Conservation (phyloP, 2,888 invertebrate genomes). For the Perizoma affinitatum region DNA sequence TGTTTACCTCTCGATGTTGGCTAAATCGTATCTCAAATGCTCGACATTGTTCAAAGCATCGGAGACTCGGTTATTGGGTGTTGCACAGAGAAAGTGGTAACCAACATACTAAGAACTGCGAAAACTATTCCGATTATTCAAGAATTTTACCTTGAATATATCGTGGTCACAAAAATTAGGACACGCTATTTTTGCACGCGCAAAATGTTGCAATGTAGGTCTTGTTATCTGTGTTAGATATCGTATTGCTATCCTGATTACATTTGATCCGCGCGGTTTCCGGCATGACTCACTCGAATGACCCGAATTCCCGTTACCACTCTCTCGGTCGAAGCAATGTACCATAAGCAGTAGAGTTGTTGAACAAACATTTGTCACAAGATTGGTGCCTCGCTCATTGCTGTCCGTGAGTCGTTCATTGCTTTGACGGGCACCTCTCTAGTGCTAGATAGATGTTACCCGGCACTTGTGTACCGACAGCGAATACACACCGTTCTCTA, state of each 20-base stretch:
- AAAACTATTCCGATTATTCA: conserved; percentile 5
- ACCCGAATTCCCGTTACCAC: conserved; percentile 41
- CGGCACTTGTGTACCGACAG: conserved; percentile 57
- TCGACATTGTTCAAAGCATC: conserved; percentile 27
- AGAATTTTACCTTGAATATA: conserved; percentile 27
- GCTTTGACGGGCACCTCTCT: conserved; percentile 40
- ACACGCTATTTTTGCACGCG: conserved; percentile 36
- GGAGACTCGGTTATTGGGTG: conserved; percentile 33
- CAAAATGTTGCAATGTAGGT: conserved; percentile 30
- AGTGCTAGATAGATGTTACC: conserved; percentile 60
- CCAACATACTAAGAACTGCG: not conserved
- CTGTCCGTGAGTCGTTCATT: conserved; percentile 22
- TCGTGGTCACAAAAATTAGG: conserved; percentile 26
- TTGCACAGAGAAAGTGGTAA: conserved; percentile 40
- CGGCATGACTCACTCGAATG: conserved; percentile 18
- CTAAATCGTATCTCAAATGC: conserved; percentile 36
- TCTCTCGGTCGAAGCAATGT: conserved; percentile 51
- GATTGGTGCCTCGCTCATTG: conserved; percentile 50
- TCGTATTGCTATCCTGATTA: conserved; percentile 36
- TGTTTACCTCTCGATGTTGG: conserved; percentile 40
- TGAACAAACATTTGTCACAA: conserved; percentile 50
- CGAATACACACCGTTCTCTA: conserved; percentile 37
- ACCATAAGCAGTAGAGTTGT: conserved; percentile 56
- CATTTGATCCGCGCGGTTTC: conserved; percentile 24
- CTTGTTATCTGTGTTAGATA: conserved; percentile 37